Evolutionary conservation across 2,888 invertebrate genomes (phyloP), one percentile per base, ranked within the genome.

Genomic region (Ryuthela nishihirai): DNA sequence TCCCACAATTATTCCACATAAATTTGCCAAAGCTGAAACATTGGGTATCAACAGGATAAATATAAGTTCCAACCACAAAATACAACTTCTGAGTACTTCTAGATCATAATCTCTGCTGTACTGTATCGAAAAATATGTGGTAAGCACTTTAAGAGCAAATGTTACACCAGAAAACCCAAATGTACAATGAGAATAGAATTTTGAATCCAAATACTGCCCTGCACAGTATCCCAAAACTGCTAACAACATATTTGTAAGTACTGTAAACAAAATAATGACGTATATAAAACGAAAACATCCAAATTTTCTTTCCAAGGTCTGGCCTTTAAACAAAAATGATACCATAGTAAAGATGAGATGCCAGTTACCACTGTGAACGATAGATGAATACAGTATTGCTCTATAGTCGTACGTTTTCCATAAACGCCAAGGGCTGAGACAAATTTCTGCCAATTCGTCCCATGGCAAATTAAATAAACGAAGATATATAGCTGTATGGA

Each of bases 331-430:
- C 38, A 82, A 71, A 54, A 81, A 79, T 3, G 82, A 82, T 23
- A 78, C 73, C 82, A 82, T 83, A 67, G 83, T 83, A 70, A 80
- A 82, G 67, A 82, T 83, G 3, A 83, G 74, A 69, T 83, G 83
- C 79, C 80, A 79, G 65, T 82, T 82, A 18, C 80, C 78, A 1
- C 76, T 80, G 70, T 83, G 83, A 70, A 80, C 81, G 60, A 83
- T 75, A 26, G 78, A 74, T 3, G 79, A 79, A n/a, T 80, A 64
- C 23, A 82, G 54, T 18, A 81, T 74, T 9, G 78, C 73, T 32
- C 69, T 70, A 72, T 76, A 80, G 39, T 80, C 77, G 34, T 69
- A 69, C 34, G 73, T 59, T 25, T 73, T 73, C 49, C 78, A 70
- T 3, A 82, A 72, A 54, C 75, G 72, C 20, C 75, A 66, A 0